phyloP scores from a whole-genome alignment of 2,113 vertebrate genomes.

The Chloebia gouldiae region DNA sequence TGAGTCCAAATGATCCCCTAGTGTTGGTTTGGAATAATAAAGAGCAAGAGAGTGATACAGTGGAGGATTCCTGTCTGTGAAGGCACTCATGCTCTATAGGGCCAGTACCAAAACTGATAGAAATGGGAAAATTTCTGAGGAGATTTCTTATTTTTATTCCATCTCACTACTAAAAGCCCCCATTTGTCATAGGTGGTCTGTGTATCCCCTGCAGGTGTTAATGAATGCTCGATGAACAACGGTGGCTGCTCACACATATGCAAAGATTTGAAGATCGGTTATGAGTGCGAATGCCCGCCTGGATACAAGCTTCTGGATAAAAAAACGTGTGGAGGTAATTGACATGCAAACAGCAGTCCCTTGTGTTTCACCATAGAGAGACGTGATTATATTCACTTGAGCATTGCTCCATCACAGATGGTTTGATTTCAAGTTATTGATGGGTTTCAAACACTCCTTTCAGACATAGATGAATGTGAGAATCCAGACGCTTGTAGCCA shows the following conservation, averaged over 20 bases:
- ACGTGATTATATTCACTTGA: conserved; percentile 52
- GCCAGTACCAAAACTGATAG: background rate
- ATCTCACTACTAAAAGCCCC: background rate
- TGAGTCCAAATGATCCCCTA: background rate
- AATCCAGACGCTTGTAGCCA: conserved; percentile 96
- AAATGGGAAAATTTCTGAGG: background rate
- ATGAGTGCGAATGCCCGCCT: conserved; percentile 90
- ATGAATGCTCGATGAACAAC: conserved; percentile 88
- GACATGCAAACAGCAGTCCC: conserved; percentile 47
- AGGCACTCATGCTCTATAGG: background rate
- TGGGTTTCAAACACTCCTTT: conserved; percentile 65
- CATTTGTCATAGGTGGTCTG: background rate
- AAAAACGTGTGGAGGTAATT: conserved; percentile 95
- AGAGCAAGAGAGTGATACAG: background rate
- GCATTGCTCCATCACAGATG: conserved; percentile 52
- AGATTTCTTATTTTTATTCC: background rate
- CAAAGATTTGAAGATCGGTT: conserved; percentile 88
- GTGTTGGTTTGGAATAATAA: background rate
- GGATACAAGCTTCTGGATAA: conserved; percentile 95
- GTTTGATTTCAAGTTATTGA: conserved; percentile 62
- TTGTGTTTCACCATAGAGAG: conserved; percentile 46
- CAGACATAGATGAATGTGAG: conserved; percentile 98
- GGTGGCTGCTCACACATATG: conserved; percentile 97
- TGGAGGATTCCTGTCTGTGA: background rate
- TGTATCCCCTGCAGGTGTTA: conserved; percentile 68